Evolutionary conservation across 2,113 vertebrate genomes (phyloP).

Genomic region (Vimba vimba): DNA sequence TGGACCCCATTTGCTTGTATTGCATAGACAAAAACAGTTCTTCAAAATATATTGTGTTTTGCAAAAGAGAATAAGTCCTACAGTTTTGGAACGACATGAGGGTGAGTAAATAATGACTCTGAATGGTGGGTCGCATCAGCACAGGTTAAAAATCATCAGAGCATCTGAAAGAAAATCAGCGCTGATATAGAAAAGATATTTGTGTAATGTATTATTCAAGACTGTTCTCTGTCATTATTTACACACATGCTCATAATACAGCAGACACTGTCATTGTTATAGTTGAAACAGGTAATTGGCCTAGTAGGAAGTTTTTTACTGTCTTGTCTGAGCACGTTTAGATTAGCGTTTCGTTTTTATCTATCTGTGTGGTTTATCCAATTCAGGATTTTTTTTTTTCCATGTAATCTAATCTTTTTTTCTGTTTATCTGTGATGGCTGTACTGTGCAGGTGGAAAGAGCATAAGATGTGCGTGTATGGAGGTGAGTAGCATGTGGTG

Average conservation of each 20-base stretch:
- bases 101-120: neutral
- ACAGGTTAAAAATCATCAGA: neutral
- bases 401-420: neutral
- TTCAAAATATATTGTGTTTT: neutral
- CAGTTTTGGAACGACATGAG: neutral
- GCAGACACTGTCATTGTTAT: neutral
- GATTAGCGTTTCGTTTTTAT: neutral
- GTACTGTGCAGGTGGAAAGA: slow-evolving; percentile 18
- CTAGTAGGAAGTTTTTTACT: neutral
- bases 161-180: neutral
- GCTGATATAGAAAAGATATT: no score
- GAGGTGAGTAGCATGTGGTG: slow-evolving; percentile 65
- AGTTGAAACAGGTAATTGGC: neutral
- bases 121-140: neutral
- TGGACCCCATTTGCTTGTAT: neutral
- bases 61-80: neutral
- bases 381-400: neutral
- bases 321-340: neutral
- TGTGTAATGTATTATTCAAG: neutral
- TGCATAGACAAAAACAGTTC: neutral
- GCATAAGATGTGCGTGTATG: slow-evolving; percentile 56
- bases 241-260: neutral
- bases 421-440: neutral
- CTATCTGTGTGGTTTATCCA: neutral
- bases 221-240: neutral